A percentile compares a stretch with the other conserved stretches of the same genome.
Conservation (phyloP, 2,797 vertebrate species). For the Clarias pachynema region DNA sequence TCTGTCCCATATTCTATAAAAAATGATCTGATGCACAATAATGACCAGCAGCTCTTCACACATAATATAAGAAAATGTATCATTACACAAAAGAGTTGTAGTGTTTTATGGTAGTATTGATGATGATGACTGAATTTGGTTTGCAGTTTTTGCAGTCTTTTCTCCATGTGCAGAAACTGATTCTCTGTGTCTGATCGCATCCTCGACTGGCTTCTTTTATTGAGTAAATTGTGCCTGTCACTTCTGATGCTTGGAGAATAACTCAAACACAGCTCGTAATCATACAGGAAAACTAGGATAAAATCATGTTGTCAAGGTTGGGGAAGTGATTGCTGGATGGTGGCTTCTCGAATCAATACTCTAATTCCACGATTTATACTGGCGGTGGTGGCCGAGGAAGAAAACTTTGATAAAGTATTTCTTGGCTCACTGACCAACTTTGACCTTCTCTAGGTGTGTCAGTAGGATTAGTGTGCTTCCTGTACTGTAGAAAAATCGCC, state of each 20-base stretch:
- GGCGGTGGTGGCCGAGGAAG: conserved; percentile 90
- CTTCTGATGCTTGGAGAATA: conserved; percentile 97
- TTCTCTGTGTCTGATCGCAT: conserved; percentile 91
- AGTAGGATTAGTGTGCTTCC: conserved; percentile 90
- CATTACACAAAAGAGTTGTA: conserved; percentile 35
- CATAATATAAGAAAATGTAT: conserved; percentile 54
- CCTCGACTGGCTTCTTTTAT: conserved; percentile 96
- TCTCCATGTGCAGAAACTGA: conserved; percentile 76
- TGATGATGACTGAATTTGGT: conserved; percentile 86
- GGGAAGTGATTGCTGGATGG: conserved; percentile 98
- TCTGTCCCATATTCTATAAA: neutral
- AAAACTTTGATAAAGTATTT: conserved; percentile 98
- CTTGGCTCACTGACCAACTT: conserved; percentile 99
- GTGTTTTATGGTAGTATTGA: conserved; percentile 94
- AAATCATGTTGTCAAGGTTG: conserved; percentile 99
- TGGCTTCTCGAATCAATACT: conserved; percentile 96
- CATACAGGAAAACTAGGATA: conserved; percentile 99
- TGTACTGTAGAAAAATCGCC: conserved; percentile 89
- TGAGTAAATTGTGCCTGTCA: conserved; percentile 99
- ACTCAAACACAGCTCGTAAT: conserved; percentile 99
- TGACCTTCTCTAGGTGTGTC: conserved; percentile 95
- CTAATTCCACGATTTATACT: conserved; percentile 99
- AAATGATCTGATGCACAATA: neutral
- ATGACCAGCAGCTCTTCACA: conserved; percentile 63
- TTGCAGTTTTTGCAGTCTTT: conserved; percentile 72